Evolutionary conservation across 2,888 invertebrate species (phyloP), one percentile per base, ranked within the genome.

Genomic region (Drosophila atroscutellata): DNA sequence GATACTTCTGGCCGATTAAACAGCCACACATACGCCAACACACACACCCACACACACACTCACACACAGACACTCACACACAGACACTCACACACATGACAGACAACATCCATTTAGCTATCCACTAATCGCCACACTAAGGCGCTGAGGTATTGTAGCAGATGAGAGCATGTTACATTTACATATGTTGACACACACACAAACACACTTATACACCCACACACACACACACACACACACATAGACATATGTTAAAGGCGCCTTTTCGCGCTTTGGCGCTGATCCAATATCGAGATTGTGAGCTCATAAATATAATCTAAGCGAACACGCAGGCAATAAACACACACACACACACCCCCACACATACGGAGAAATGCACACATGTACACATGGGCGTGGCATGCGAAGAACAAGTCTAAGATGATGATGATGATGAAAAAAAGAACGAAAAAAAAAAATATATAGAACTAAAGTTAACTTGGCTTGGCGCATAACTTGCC

Each of bases 361-460:
- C 50, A 47, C 54, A 55, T 18, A 39, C 28, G 15, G 15, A 57
- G 28, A 60, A 26, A 50, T 32, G 37, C 30, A 42, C 28, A 54
- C 9, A 28, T 26, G 34, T 42, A 52, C 50, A 66, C 36, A 74
- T 71, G 87, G 89, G 87, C 82, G 89, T 87, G 87, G 82, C 73
- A 72, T 51, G 83, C 69, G 61, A 62, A 74, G 39, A 63, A 59
- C 55, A 45, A 55, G 13, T 28, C 6, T 15, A 49, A 57, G 50
- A 30, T 18, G 49, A 55, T n/a, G 54, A 55, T 37, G 26, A 37
- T 26, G n/a, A 26, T 13, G 20, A n/a, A 32, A 58, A 24, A 59
- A 55, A 24, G 18, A 61, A 52, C 9, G 4, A 36, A 6, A 11
- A 57, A 15, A 18, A 45, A 57, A 32, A 61, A 55, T 24, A 15